phyloP scores from a whole-genome alignment of 2,888 invertebrate species.

The Archaeoteleia sp. region DNA sequence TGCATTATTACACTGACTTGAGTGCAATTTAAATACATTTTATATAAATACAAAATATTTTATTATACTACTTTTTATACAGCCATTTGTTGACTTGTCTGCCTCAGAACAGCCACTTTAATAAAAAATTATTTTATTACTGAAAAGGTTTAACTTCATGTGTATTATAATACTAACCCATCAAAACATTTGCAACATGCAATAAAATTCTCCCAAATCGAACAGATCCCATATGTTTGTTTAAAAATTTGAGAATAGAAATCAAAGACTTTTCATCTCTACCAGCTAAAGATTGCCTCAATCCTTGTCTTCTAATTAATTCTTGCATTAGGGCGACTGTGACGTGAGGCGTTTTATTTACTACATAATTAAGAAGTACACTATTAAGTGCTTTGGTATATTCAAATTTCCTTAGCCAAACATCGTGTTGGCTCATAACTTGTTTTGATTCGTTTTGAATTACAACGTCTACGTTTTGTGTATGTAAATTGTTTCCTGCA shows the following conservation, averaged over 20 bases:
- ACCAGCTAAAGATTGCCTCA: conserved; percentile 85
- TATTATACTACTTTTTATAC: too few relatives aligned
- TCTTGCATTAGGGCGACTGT: conserved; percentile 90
- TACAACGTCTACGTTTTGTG: conserved; percentile 76
- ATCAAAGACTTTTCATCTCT: conserved; percentile 81
- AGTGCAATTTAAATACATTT: too few relatives aligned
- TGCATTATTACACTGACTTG: too few relatives aligned
- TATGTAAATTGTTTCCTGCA: conserved; percentile 66
- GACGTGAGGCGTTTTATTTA: conserved; percentile 82
- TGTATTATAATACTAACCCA: conserved; percentile 76
- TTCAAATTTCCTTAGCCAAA: conserved; percentile 85
- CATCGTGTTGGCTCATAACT: conserved; percentile 80
- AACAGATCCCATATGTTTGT: conserved; percentile 82
- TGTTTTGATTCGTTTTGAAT: conserved; percentile 74
- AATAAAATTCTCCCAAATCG: conserved; percentile 85
- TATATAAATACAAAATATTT: too few relatives aligned
- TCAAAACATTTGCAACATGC: conserved; percentile 83
- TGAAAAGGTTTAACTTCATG: too few relatives aligned
- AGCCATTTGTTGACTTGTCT: too few relatives aligned
- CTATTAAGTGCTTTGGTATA: conserved; percentile 86
- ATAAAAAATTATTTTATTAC: neutral
- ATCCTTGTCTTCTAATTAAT: conserved; percentile 86
- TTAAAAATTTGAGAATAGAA: conserved; percentile 85
- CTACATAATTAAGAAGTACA: conserved; percentile 80
- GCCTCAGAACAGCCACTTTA: too few relatives aligned